Base-by-base conservation (phyloP, 2,888 invertebrate genomes). In the Camponotus fellah region DNA sequence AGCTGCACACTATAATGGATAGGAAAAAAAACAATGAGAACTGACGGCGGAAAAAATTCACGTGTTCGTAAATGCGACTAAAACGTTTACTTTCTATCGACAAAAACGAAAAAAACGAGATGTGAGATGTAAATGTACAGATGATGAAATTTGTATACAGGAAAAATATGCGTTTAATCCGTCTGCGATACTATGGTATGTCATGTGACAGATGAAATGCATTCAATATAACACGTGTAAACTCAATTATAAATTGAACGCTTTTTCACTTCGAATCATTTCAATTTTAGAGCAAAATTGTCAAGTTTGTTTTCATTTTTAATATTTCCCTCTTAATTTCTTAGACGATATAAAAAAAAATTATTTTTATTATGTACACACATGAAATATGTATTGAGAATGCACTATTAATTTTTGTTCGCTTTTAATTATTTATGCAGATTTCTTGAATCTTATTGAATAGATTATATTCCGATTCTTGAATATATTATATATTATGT, bases 91-190 rank as follows among this genome's bases (percentile, higher is more conserved):
- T 77, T 46, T 40, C 60, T 62, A 66, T 77, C 58, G 68, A 66
- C 65, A 60, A 43, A 49, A 49, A 49, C n/a, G 40, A 34, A 58
- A 40, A 40, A 64, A 64, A 34, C 60, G 34, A 32, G 37, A 65
- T 40, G 49, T 14, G 46, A 77, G 49, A 77, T 60, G 49, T 64
- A 40, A 46, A 49, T 17, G 32, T 40, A 32, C 40, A 17, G 60
- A 37, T n/a, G 60, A 79, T 79, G 71, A 79, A 79, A 60, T 69
- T 37, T 43, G 46, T 34, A 60, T 49, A 69, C 26, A 17, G 17
- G 46, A 79, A 58, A 71, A 69, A 79, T 71, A 37, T 60, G 66
- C 60, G 12, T 49, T 79, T 62, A 49, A 79, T 79, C 71, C 17
- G 21, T 21, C 56, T 46, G 17, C 66, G 43, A 26, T 58, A 58